phyloP scores from a whole-genome alignment of 1,140 invertebrate species.

The Copidosoma floridanum region DNA sequence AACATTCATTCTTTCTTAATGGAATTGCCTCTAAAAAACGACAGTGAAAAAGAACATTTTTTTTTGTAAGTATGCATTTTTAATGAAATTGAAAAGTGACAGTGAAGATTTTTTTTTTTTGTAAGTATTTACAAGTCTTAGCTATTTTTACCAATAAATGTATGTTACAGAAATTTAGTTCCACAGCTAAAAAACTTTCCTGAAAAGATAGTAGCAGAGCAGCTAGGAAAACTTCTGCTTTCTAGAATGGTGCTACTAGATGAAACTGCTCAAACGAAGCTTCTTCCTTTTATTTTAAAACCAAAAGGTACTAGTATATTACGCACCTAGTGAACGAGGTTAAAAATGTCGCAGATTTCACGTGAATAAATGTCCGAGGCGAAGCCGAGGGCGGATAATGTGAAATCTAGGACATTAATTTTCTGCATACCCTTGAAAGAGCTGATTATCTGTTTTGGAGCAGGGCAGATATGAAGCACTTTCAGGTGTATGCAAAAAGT shows the following conservation, averaged over 20 bases:
- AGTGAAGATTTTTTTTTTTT: background rate
- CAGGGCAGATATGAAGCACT: too few relatives aligned
- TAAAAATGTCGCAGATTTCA: too few relatives aligned
- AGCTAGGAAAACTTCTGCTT: constrained; percentile 71
- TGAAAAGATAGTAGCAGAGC: constrained; percentile 74
- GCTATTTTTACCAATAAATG: background rate
- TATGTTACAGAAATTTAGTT: constrained; percentile 57
- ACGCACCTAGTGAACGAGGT: too few relatives aligned
- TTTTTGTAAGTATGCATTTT: constrained; percentile 61
- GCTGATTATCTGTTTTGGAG: too few relatives aligned
- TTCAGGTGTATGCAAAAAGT: too few relatives aligned
- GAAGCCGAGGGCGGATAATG: too few relatives aligned
- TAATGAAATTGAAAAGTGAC: background rate
- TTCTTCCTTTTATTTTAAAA: constrained; percentile 73
- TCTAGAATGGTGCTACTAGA: constrained; percentile 81
- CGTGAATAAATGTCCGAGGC: too few relatives aligned
- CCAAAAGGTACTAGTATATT: too few relatives aligned
- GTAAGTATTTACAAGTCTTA: background rate
- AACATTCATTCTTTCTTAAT: constrained; percentile 76
- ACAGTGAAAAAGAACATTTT: constrained; percentile 73
- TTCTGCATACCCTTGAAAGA: too few relatives aligned
- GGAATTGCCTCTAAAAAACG: constrained; percentile 75
- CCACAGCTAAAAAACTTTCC: constrained; percentile 68
- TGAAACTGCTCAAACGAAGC: constrained; percentile 69
- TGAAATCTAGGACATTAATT: too few relatives aligned